Evolutionary conservation across 2,797 vertebrate species (phyloP).

Genomic region (Hippopotamyrus pictus): DNA sequence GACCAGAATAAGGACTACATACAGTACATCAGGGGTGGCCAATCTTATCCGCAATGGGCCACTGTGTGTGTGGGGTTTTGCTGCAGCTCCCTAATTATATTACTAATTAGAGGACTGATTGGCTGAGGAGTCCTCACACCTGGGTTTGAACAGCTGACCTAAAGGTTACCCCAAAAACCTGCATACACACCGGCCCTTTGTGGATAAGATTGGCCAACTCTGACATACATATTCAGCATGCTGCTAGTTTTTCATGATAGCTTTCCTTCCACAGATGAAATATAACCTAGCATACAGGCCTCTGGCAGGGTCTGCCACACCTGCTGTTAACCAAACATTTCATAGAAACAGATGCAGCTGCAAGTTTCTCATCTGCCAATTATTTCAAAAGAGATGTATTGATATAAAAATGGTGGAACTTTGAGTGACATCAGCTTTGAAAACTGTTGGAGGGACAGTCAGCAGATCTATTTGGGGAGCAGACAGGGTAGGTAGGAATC

Average conservation of each 20-base stretch:
- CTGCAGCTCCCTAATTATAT: too few relatives aligned
- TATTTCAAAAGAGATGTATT: neutral
- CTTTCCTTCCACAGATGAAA: neutral
- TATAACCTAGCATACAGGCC: neutral
- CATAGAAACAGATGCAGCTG: neutral
- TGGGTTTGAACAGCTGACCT: too few relatives aligned
- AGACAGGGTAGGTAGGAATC: neutral
- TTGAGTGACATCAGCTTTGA: neutral
- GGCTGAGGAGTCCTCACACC: too few relatives aligned
- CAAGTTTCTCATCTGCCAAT: neutral
- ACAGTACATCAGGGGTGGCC: too few relatives aligned
- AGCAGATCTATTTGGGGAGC: neutral
- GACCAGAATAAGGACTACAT: neutral
- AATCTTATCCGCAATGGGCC: too few relatives aligned
- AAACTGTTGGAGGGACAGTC: neutral
- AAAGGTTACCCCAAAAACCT: too few relatives aligned
- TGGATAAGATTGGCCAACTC: too few relatives aligned
- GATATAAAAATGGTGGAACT: neutral
- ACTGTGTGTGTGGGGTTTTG: too few relatives aligned
- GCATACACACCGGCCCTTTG: too few relatives aligned
- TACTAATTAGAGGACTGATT: too few relatives aligned
- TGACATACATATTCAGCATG: neutral
- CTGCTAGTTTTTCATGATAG: neutral
- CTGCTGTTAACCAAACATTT: neutral
- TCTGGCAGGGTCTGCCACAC: neutral